Conservation (phyloP, 2,888 invertebrate species). For the Synanthedon formicaeformis region DNA sequence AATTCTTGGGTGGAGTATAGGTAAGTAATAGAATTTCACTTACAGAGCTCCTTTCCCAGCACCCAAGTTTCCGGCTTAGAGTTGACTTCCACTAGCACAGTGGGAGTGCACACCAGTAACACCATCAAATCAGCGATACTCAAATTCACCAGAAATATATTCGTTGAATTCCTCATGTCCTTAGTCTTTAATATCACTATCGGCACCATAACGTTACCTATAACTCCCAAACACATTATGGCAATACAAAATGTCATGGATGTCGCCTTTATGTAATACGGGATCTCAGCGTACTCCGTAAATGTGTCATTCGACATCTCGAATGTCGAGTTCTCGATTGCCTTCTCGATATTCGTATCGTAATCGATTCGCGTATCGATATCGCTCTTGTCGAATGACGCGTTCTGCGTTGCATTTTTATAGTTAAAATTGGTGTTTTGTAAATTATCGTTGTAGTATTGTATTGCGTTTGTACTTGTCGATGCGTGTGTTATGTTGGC, state of each 20-base stretch:
- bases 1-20: no score
- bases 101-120: slow-evolving; percentile 90
- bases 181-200: slow-evolving; percentile 92
- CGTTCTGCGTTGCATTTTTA: slow-evolving; percentile 28
- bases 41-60: slow-evolving; percentile 92
- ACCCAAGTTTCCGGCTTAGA: slow-evolving; percentile 93
- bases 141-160: slow-evolving; percentile 93
- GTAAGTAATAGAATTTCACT: slow-evolving; percentile 59
- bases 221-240: slow-evolving; percentile 89
- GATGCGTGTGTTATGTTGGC: slow-evolving; percentile 42
- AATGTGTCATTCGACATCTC: slow-evolving; percentile 38
- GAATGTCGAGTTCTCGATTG: slow-evolving; percentile 24
- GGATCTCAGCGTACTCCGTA: slow-evolving; percentile 73
- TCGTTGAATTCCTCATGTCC: slow-evolving; percentile 95
- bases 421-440: slow-evolving; percentile 25
- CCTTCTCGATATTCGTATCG: slow-evolving; percentile 23
- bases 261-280: slow-evolving; percentile 87
- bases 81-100: slow-evolving; percentile 93
- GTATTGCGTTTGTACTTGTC: slow-evolving; percentile 29
- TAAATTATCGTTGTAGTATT: slow-evolving; percentile 20
- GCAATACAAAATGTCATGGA: slow-evolving; percentile 90
- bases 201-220: slow-evolving; percentile 94
- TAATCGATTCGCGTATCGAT: slow-evolving; percentile 7
- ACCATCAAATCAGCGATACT: slow-evolving; percentile 94
- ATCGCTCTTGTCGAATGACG: slow-evolving; percentile 12